Percentiles rank a stretch among this genome's conserved stretches.
phyloP scores from a whole-genome alignment of 2,113 vertebrate species.

The Channa maculata region DNA sequence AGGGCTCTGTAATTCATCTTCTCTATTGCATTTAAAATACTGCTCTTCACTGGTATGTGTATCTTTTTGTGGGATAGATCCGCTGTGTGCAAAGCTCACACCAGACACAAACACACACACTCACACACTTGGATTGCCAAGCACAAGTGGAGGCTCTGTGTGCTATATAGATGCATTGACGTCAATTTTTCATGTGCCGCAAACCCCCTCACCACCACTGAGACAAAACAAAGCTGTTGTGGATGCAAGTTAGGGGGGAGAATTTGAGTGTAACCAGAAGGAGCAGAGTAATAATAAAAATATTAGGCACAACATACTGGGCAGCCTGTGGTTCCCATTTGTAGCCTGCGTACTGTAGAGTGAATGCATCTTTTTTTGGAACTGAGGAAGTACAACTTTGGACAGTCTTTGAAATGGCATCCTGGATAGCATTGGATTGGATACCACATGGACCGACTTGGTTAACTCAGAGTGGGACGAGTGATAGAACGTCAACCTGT shows the following conservation, averaged over 20 bases:
- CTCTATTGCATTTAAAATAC: neutral
- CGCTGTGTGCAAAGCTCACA: neutral
- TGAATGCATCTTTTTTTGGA: too few relatives aligned
- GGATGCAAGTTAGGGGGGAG: neutral
- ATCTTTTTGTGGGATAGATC: neutral
- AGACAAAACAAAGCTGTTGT: neutral
- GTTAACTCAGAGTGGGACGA: too few relatives aligned
- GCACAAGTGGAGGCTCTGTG: neutral
- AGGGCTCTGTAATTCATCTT: neutral
- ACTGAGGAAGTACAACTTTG: too few relatives aligned
- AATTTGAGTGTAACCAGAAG: neutral
- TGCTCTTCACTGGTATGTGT: neutral
- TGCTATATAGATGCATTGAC: neutral
- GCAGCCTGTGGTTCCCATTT: too few relatives aligned
- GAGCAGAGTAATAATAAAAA: neutral
- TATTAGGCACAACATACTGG: too few relatives aligned
- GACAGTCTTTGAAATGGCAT: too few relatives aligned
- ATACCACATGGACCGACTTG: too few relatives aligned
- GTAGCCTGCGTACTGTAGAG: too few relatives aligned
- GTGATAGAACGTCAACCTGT: too few relatives aligned
- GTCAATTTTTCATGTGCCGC: neutral
- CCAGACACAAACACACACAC: neutral
- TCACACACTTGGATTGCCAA: neutral
- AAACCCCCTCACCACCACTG: conserved; percentile 14
- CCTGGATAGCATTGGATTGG: too few relatives aligned